Evolutionary conservation across 2,888 invertebrate genomes (phyloP).

Genomic region (Mycogona germanica): DNA sequence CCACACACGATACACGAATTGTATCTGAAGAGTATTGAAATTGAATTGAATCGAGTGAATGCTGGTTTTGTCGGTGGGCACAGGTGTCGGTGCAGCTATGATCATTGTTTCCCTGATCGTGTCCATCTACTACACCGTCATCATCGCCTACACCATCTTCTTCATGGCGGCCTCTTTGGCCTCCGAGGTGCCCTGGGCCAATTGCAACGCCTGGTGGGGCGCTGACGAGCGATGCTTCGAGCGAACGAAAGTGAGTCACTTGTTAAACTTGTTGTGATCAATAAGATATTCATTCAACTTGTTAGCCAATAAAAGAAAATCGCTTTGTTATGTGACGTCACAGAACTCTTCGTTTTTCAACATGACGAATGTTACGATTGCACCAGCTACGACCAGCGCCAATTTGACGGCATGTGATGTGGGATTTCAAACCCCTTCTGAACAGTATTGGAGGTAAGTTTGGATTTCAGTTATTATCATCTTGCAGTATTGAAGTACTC

Average conservation of each 20-base stretch:
- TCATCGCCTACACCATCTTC: conserved; percentile 62
- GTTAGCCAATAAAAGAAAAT: too few relatives aligned
- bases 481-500: not conserved
- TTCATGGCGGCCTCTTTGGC: conserved; percentile 58
- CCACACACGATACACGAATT: not conserved
- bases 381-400: conserved; percentile 7
- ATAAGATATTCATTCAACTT: too few relatives aligned
- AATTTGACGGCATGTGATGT: not conserved
- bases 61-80: conserved; percentile 8
- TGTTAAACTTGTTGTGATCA: too few relatives aligned
- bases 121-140: conserved; percentile 65
- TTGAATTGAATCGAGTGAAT: too few relatives aligned
- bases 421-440: conserved; percentile 31
- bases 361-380: not conserved
- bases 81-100: conserved; percentile 44
- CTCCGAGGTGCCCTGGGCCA: conserved; percentile 51
- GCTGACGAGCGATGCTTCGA: conserved; percentile 20
- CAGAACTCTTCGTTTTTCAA: not conserved
- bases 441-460: conserved; percentile 35
- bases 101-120: conserved; percentile 54
- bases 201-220: conserved; percentile 38
- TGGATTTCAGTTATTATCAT: not conserved
- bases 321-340: too few relatives aligned
- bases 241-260: not conserved
- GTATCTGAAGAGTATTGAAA: not conserved